Evolutionary conservation across 2,797 vertebrate species (phyloP).

Genomic region (Todus mexicanus): DNA sequence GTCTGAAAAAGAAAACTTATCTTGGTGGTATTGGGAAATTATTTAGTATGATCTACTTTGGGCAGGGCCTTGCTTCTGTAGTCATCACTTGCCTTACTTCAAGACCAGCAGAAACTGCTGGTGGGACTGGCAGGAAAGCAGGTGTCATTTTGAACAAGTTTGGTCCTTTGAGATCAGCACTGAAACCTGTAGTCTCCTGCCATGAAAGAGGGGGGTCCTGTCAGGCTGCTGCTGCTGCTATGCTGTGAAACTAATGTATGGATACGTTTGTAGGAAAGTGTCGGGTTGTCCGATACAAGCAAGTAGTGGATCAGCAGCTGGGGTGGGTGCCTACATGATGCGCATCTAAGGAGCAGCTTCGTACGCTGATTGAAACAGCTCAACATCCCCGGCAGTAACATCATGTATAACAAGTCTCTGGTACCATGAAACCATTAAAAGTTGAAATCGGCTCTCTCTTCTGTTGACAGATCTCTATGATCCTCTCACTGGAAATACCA

Average conservation of each 20-base stretch:
- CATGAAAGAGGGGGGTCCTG: background rate
- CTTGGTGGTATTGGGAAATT: background rate
- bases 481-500: slow-evolving; percentile 34
- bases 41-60: background rate
- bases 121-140: background rate
- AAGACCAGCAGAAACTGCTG: background rate
- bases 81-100: background rate
- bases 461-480: slow-evolving; percentile 31
- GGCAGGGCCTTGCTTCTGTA: background rate
- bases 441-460: background rate
- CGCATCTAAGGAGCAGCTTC: background rate
- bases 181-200: background rate
- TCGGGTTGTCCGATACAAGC: background rate
- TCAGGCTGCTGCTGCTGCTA: background rate
- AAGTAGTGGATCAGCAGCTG: background rate
- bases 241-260: background rate
- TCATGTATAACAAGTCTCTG: background rate
- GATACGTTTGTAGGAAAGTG: background rate
- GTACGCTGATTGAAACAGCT: background rate
- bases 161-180: background rate
- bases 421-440: background rate
- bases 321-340: background rate
- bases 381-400: background rate
- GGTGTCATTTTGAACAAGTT: background rate
- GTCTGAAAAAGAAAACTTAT: background rate